A percentile compares a stretch with the other conserved stretches of the same genome.
Evolutionary conservation across 2,797 vertebrate genomes (phyloP).

Genomic region (Taenioides sp.): DNA sequence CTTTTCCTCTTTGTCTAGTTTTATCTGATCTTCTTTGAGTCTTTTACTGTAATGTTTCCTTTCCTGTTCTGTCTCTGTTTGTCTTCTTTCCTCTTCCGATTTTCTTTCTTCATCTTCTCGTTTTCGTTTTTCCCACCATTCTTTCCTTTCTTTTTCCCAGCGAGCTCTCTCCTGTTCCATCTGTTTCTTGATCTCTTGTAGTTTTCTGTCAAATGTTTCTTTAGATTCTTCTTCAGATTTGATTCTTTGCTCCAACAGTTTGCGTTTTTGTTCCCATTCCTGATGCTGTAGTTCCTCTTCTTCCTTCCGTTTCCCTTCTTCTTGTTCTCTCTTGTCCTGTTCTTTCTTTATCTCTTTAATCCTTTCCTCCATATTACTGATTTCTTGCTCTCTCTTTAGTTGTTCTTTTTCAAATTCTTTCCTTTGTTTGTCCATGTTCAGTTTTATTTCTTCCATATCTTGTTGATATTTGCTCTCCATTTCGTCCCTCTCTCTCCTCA

Average conservation of each 20-base stretch:
- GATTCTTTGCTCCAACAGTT: background rate
- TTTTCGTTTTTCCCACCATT: background rate
- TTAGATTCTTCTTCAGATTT: slow-evolving; percentile 4
- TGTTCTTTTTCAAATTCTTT: background rate
- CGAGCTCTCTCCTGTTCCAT: background rate
- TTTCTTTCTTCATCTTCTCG: background rate
- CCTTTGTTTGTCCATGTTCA: background rate
- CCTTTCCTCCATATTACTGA: background rate
- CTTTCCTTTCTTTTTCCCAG: background rate
- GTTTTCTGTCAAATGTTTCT: background rate
- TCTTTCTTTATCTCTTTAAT: background rate
- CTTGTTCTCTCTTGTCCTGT: background rate
- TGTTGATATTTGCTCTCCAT: background rate
- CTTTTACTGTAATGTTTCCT: background rate
- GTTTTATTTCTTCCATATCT: background rate
- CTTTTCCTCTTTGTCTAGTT: background rate
- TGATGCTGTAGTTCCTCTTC: background rate
- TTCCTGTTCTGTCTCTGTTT: background rate
- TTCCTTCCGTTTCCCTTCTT: background rate
- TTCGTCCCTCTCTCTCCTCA: background rate
- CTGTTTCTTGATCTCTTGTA: background rate
- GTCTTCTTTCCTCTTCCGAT: background rate
- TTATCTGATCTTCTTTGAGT: background rate
- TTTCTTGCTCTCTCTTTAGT: background rate
- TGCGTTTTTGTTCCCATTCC: background rate